Evolutionary conservation across 2,113 vertebrate genomes (phyloP), one percentile per base, ranked within the genome.

Genomic region (Lucifuga dentata): DNA sequence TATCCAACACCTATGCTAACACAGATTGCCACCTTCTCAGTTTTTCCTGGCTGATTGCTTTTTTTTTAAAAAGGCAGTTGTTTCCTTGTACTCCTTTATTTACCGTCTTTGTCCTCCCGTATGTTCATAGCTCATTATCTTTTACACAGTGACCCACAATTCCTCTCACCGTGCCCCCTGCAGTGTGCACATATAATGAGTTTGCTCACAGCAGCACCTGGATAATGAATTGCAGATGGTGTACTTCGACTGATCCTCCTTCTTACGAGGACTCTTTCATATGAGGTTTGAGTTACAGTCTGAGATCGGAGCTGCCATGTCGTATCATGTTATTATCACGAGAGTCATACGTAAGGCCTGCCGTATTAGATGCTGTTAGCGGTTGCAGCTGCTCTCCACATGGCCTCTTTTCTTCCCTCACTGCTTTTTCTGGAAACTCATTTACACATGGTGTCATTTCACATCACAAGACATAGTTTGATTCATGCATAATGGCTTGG

Each of bases 211-310:
- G 62, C 66, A 61, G 78, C 48, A 45, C 26, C 19, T 26, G 58
- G 8, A 33, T 85, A 80, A 88, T 84, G 69, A 83, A 73, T 65
- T 41, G 68, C 29, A 6, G 44, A 63, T 56, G 36, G 32, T 67
- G 51, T 45, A 61, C 55, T 84, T 61, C 49, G 78, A 43, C 55
- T 17, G 46, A 49, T 23, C 44, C 29, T 21, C 23, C 58, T 59
- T 76, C 63, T 62, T 38, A 20, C 35, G 52, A 50, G 12, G 29
- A 68, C 46, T 45, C 32, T 70, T 24, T 8, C 19, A n/a, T n/a
- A n/a, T n/a, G 48, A 73, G 58, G 53, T 73, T 72, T 59, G 26
- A 29, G 39, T 26, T 56, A 32, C 52, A 46, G n/a, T n/a, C n/a
- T n/a, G n/a, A n/a, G n/a, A n/a, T n/a, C n/a, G 7, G 62, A 50